These are phyloP conservation scores for Tribolium freemani DNA, from an alignment of 2,888 invertebrate species.

Conservation along the genomic window DNA sequence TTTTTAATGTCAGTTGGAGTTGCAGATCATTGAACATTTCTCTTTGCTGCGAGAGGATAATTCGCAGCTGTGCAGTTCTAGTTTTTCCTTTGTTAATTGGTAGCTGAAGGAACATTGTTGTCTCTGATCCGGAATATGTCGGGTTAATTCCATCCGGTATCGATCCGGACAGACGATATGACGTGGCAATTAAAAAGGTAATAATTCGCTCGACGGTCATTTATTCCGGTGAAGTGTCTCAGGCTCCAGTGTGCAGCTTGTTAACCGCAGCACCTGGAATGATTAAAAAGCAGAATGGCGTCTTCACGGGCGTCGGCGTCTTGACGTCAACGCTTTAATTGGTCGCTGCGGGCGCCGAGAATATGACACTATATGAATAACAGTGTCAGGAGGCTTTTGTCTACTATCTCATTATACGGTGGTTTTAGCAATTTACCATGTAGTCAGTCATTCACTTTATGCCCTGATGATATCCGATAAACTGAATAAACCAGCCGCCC, in stretches of 20 bases:
- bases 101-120: neutral
- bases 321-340: slow-evolving; percentile 50
- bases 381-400: slow-evolving; percentile 49
- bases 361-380: slow-evolving; percentile 47
- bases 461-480: slow-evolving; percentile 39
- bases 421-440: slow-evolving; percentile 48
- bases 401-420: slow-evolving; percentile 49
- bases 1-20: too few species aligned
- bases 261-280: slow-evolving; percentile 38
- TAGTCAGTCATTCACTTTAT: slow-evolving; percentile 38
- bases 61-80: neutral
- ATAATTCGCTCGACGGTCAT: slow-evolving; percentile 20
- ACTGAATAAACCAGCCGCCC: slow-evolving; percentile 34
- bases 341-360: slow-evolving; percentile 47
- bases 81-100: slow-evolving; percentile 6
- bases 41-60: neutral
- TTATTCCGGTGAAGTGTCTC: slow-evolving; percentile 25
- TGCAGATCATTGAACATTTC: neutral
- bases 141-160: neutral
- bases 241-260: slow-evolving; percentile 24
- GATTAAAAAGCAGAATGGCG: slow-evolving; percentile 36
- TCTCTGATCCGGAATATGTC: neutral
- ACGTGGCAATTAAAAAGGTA: slow-evolving; percentile 31
- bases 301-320: slow-evolving; percentile 41
- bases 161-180: neutral